These are phyloP conservation scores for Sus cebifrons DNA, from an alignment of 2,797 vertebrate species.

Conservation along the genomic window DNA sequence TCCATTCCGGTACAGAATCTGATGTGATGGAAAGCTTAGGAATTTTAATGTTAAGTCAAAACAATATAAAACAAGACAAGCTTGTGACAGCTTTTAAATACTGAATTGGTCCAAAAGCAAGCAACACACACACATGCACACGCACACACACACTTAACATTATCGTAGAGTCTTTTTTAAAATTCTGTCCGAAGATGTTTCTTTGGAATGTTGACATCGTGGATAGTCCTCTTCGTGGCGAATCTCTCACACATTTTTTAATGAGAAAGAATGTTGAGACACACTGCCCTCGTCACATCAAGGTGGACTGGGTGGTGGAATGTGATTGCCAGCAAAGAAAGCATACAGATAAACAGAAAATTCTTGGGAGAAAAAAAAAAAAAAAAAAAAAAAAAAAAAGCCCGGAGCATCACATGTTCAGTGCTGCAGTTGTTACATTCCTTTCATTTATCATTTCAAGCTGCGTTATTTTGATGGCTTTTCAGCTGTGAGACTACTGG, in stretches of 20 bases:
- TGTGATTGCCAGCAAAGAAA: conserved; percentile 76
- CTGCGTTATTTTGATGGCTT: conserved; percentile 91
- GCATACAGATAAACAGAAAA: conserved; percentile 74
- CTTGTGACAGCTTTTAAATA: background rate
- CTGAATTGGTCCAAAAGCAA: background rate
- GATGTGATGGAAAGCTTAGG: background rate
- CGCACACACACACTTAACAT: accelerated
- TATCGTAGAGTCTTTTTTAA: background rate
- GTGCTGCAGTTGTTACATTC: conserved; percentile 82
- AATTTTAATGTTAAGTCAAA: conserved; percentile 13
- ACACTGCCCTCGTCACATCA: background rate
- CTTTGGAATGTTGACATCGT: conserved; percentile 18
- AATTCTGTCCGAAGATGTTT: conserved; percentile 49
- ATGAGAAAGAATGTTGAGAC: conserved; percentile 52
- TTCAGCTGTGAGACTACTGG: conserved; percentile 90
- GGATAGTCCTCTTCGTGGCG: background rate
- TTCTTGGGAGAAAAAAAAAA: conserved; percentile 50
- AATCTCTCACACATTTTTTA: conserved; percentile 56
- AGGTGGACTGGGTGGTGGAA: conserved; percentile 60
- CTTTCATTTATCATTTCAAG: conserved; percentile 92
- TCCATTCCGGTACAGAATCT: background rate
- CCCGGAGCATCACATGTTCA: conserved; percentile 82
- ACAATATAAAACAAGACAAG: background rate
- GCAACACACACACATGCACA: background rate
- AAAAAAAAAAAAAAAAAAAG: conserved; percentile 75